Conservation (phyloP, 2,113 vertebrate species). For the Microtus oregoni region DNA sequence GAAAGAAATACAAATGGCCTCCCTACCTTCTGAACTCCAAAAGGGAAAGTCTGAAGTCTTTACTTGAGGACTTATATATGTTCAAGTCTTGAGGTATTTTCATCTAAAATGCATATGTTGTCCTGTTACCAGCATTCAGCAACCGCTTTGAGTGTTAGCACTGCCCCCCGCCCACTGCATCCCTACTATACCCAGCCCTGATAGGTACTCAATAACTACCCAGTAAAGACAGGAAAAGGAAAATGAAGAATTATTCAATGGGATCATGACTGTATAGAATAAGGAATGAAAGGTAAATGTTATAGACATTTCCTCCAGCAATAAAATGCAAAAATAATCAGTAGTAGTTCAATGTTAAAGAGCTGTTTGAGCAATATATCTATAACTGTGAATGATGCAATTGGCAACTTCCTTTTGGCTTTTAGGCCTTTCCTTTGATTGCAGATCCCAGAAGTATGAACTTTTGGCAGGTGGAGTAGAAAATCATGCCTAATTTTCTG, state of each 20-base stretch:
- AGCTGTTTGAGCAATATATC: background rate
- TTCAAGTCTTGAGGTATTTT: background rate
- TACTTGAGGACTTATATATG: background rate
- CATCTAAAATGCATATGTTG: background rate
- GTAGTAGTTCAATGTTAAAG: background rate
- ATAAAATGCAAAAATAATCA: background rate
- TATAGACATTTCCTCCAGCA: background rate
- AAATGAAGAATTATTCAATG: background rate
- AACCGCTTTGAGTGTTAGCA: background rate
- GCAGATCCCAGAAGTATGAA: background rate
- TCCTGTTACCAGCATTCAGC: background rate
- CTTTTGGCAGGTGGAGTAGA: background rate
- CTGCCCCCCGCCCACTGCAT: background rate
- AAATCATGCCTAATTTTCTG: background rate
- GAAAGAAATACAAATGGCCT: background rate
- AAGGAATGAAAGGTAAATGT: background rate
- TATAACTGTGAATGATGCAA: background rate
- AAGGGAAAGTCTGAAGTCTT: background rate
- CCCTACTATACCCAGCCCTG: background rate
- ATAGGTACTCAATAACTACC: background rate
- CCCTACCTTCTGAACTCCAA: background rate
- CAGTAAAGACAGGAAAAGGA: background rate
- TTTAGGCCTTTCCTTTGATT: background rate
- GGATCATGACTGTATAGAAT: background rate
- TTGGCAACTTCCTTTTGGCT: background rate